Conservation (phyloP, 2,888 invertebrate species). For the Busseola fusca region DNA sequence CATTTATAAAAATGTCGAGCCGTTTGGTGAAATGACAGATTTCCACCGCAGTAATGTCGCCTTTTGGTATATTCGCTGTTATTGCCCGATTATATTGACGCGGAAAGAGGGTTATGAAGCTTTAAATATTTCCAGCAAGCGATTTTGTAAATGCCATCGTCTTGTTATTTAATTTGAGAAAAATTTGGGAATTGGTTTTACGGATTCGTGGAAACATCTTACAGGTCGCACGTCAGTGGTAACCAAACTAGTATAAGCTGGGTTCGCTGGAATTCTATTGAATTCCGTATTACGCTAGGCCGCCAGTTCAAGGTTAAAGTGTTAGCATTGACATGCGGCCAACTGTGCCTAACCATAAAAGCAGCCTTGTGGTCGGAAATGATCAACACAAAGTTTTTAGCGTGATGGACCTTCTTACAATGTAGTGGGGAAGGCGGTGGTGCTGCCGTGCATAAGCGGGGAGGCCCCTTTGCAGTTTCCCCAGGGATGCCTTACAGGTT, state of each 20-base stretch:
- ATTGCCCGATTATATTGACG: slow-evolving; percentile 17
- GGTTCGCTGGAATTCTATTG: not conserved
- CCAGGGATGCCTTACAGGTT: no score
- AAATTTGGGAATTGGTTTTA: not conserved
- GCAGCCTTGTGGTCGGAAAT: not conserved
- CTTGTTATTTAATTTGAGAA: slow-evolving; percentile 7
- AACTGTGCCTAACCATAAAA: no score
- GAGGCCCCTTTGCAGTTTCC: no score
- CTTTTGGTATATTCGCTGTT: slow-evolving; percentile 35
- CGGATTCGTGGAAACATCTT: not conserved
- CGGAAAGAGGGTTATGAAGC: slow-evolving; percentile 10
- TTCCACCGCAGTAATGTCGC: slow-evolving; percentile 39
- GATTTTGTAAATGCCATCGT: slow-evolving; percentile 17
- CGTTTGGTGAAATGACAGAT: slow-evolving; percentile 50
- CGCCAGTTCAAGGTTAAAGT: not conserved
- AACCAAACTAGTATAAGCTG: no score
- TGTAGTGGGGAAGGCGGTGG: no score
- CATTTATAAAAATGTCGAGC: slow-evolving; percentile 51
- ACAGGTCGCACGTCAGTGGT: not conserved
- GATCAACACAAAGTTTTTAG: not conserved
- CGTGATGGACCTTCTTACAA: not conserved
- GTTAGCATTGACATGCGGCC: no score
- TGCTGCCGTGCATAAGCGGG: no score
- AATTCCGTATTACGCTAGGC: not conserved
- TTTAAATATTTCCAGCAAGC: slow-evolving; percentile 5